phyloP scores from a whole-genome alignment of 1,140 invertebrate genomes.

The Holcopasites calliopsidis region DNA sequence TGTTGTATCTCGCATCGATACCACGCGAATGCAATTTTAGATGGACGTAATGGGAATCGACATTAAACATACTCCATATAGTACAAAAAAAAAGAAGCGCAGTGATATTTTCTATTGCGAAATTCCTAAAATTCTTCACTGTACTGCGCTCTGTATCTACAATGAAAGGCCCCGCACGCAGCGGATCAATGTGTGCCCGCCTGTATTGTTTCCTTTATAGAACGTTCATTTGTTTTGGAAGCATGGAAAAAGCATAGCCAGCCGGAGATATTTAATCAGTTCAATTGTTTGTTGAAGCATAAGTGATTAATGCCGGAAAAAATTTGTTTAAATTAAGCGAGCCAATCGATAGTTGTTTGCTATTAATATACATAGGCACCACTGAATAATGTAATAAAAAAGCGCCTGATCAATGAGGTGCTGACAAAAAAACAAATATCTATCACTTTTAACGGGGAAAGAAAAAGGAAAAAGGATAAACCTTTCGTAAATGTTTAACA shows the following conservation, averaged over 20 bases:
- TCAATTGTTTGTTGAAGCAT: slow-evolving; percentile 6
- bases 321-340: background rate
- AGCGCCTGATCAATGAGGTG: background rate
- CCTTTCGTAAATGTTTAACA: background rate
- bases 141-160: too few relatives aligned
- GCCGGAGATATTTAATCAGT: background rate
- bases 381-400: background rate
- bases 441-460: too few relatives aligned
- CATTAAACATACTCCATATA: too few relatives aligned
- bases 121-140: background rate
- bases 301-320: background rate
- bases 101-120: too few relatives aligned
- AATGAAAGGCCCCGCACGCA: too few relatives aligned
- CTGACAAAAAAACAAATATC: background rate
- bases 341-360: slow-evolving; percentile 4
- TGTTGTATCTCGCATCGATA: background rate
- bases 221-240: slow-evolving; percentile 14
- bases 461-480: background rate
- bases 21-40: background rate
- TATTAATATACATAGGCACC: slow-evolving; percentile 11
- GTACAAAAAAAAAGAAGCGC: too few relatives aligned
- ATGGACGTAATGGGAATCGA: background rate
- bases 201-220: background rate
- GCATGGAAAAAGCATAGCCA: background rate
- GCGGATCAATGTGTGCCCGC: slow-evolving; percentile 7